Percentiles rank a stretch among this genome's conserved stretches.
Conservation (phyloP, 2,888 invertebrate species). For the Drosophila percnosoma region DNA sequence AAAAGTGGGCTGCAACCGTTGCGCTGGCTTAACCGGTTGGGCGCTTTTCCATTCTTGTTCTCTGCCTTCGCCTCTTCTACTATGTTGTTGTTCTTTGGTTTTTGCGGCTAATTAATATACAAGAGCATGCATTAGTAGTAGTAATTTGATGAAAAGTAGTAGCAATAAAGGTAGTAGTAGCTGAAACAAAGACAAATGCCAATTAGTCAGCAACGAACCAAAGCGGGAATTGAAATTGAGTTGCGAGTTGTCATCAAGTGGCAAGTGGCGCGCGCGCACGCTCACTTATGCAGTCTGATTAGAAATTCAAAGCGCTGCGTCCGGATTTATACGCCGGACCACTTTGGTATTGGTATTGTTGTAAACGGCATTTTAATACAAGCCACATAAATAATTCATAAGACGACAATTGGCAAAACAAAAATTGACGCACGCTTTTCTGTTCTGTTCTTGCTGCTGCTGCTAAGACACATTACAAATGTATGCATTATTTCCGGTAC, state of each 20-base stretch:
- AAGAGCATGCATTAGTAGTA: conserved; percentile 36
- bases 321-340: conserved; percentile 32
- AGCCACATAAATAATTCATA: conserved; percentile 64
- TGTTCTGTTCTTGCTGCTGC: conserved; percentile 11
- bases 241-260: conserved; percentile 53
- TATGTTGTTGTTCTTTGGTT: conserved; percentile 31
- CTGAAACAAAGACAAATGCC: conserved; percentile 54
- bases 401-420: conserved; percentile 42
- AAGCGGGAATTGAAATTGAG: conserved; percentile 27
- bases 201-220: conserved; percentile 60
- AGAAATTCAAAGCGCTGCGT: conserved; percentile 67
- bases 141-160: conserved; percentile 44
- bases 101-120: conserved; percentile 75
- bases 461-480: background rate
- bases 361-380: conserved; percentile 70
- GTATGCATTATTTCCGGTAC: conserved; percentile 65
- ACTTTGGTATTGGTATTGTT: conserved; percentile 56
- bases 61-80: conserved; percentile 33
- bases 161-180: conserved; percentile 31
- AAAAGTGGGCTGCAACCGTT: conserved; percentile 53
- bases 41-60: conserved; percentile 39
- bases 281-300: conserved; percentile 56
- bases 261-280: conserved; percentile 38
- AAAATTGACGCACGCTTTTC: conserved; percentile 33
- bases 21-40: conserved; percentile 49